Conservation (phyloP, 2,797 vertebrate species). For the Gallinago solitaria region DNA sequence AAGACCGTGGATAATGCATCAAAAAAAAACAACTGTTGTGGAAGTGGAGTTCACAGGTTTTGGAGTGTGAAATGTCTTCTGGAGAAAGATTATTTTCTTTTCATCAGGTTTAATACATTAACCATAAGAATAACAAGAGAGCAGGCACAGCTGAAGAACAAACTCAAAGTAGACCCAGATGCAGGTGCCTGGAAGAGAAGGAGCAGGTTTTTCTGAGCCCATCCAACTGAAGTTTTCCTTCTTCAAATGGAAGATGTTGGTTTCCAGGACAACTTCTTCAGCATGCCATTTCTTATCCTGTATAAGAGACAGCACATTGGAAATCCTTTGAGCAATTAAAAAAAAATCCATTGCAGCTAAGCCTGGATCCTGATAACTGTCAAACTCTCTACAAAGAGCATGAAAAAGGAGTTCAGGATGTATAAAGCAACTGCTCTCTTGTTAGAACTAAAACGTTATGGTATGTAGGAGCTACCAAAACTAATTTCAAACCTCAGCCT, state of each 20-base stretch:
- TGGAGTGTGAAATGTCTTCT: neutral
- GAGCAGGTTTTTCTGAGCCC: neutral
- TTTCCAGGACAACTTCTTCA: neutral
- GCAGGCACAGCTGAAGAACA: neutral
- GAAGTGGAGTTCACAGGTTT: neutral
- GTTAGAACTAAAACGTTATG: neutral
- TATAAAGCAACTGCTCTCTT: neutral
- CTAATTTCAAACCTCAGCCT: neutral
- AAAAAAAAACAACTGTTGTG: neutral
- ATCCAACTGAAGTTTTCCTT: neutral
- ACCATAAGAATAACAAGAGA: neutral
- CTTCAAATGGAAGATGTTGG: neutral
- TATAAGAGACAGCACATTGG: rapidly evolving
- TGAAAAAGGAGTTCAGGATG: neutral
- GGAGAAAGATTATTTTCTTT: neutral
- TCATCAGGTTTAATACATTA: neutral
- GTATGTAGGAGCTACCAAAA: neutral
- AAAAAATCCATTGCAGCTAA: neutral
- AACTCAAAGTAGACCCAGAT: neutral
- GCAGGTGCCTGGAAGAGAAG: neutral
- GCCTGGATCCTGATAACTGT: neutral
- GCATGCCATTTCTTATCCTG: neutral
- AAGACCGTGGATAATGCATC: neutral
- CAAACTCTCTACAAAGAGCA: neutral
- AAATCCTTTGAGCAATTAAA: neutral